Percentiles rank a stretch among this genome's conserved stretches.
Evolutionary conservation across 2,113 vertebrate species (phyloP).

Genomic region (Thinocorus orbignyianus): DNA sequence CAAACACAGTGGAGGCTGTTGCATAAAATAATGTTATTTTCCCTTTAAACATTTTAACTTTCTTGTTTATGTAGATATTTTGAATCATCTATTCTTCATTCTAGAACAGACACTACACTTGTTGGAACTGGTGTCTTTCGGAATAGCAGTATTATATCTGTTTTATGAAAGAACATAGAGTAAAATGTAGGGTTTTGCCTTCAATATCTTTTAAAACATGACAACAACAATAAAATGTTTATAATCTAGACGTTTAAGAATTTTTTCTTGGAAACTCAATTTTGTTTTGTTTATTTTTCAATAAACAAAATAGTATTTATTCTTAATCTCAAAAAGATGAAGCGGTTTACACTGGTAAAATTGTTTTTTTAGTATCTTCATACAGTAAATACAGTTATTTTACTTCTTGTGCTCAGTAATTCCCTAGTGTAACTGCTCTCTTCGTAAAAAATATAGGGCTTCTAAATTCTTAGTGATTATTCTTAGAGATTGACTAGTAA

Average conservation of each 20-base stretch:
- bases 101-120: conserved; percentile 29
- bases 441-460: background rate
- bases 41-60: conserved; percentile 21
- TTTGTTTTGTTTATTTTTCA: background rate
- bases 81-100: conserved; percentile 30
- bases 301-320: background rate
- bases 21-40: background rate
- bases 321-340: background rate
- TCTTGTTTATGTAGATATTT: conserved; percentile 37
- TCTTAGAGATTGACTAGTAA: background rate
- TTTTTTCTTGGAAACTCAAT: background rate
- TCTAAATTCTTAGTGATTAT: background rate
- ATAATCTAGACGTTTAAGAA: background rate
- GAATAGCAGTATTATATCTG: conserved; percentile 47
- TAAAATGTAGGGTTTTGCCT: background rate
- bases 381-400: background rate
- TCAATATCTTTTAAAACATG: background rate
- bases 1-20: background rate
- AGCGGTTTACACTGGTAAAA: background rate
- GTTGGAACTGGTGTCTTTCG: conserved; percentile 39
- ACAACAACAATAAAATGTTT: background rate
- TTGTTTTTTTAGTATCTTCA: background rate
- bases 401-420: background rate
- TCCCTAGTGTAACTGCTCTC: background rate
- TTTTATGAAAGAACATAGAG: conserved; percentile 58